phyloP scores from a whole-genome alignment of 2,888 invertebrate species.

The Pachycephus smyrnensis region DNA sequence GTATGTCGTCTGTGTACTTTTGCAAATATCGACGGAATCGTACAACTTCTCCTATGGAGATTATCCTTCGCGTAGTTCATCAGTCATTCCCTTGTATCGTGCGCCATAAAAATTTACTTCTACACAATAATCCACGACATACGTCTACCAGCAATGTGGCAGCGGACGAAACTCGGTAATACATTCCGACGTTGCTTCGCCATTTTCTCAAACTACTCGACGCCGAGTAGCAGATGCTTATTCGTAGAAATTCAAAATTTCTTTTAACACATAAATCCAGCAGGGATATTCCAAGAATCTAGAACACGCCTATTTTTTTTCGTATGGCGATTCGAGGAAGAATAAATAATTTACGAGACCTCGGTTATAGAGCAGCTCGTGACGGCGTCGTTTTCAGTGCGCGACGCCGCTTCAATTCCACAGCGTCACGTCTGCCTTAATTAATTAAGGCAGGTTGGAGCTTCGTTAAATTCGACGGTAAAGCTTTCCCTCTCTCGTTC shows the following conservation, averaged over 20 bases:
- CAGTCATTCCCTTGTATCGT: neutral
- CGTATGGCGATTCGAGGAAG: neutral
- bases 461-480: neutral
- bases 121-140: neutral
- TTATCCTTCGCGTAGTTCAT: neutral
- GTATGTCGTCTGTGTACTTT: neutral
- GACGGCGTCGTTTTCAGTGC: neutral
- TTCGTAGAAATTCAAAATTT: neutral
- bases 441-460: neutral
- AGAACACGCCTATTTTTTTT: neutral
- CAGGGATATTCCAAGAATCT: neutral
- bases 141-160: neutral
- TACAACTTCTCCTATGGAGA: neutral
- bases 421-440: neutral
- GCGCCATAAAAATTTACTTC: neutral
- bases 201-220: neutral
- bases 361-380: neutral
- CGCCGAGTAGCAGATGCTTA: neutral
- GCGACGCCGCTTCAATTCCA: neutral
- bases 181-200: neutral
- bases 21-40: neutral
- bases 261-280: neutral
- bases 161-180: neutral
- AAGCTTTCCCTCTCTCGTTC: neutral
- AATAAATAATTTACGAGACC: neutral